phyloP scores from a whole-genome alignment of 2,888 invertebrate species.

The Anodontia alba region DNA sequence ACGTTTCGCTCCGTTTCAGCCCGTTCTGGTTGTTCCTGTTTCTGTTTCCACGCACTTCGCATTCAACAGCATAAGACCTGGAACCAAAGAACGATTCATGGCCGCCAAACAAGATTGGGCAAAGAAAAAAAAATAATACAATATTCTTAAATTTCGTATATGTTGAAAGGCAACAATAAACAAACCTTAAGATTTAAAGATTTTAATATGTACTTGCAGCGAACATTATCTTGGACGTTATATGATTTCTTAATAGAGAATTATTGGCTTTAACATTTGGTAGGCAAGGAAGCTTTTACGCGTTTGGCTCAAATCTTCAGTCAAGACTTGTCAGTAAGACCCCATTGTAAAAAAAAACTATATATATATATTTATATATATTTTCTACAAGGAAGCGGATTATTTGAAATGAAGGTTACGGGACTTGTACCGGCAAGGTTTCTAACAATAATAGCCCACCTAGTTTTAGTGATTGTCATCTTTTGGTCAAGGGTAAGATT shows the following conservation, averaged over 20 bases:
- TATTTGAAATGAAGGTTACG: slow-evolving; percentile 76
- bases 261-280: slow-evolving; percentile 7
- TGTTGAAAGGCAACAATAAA: background rate
- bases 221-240: too few species aligned
- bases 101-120: slow-evolving; percentile 57
- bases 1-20: too few species aligned
- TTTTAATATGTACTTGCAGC: background rate
- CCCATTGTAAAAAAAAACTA: too few species aligned
- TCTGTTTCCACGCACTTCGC: too few species aligned
- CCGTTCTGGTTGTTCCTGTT: too few species aligned
- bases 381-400: too few species aligned
- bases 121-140: slow-evolving; percentile 13
- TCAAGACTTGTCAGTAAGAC: slow-evolving; percentile 19
- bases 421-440: slow-evolving; percentile 89
- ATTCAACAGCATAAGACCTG: background rate
- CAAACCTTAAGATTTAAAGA: background rate
- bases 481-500: slow-evolving; percentile 88
- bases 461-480: slow-evolving; percentile 89
- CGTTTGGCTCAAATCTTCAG: background rate
- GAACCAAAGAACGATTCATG: slow-evolving; percentile 25
- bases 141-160: background rate
- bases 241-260: too few species aligned
- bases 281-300: slow-evolving; percentile 49
- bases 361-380: too few species aligned
- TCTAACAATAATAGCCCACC: slow-evolving; percentile 89